Percentiles rank a stretch among this genome's conserved stretches.
Evolutionary conservation across 2,797 vertebrate species (phyloP).

Genomic region (Sebastes umbrosus): DNA sequence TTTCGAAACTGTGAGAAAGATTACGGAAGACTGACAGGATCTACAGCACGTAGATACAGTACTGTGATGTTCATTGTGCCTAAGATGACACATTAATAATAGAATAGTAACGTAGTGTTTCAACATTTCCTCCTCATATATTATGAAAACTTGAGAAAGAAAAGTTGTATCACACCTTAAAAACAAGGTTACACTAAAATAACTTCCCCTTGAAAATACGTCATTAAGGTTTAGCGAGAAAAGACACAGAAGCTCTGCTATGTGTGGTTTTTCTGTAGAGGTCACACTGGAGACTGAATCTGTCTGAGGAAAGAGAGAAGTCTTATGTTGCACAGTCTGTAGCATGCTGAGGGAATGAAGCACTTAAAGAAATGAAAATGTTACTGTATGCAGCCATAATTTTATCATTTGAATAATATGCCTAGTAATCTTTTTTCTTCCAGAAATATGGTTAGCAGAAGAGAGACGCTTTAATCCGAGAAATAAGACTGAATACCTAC

Average conservation of each 20-base stretch:
- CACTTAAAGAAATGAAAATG: slow-evolving; percentile 67
- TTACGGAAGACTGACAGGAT: background rate
- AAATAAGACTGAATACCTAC: slow-evolving; percentile 60
- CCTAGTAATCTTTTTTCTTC: slow-evolving; percentile 62
- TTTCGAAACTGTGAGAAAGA: slow-evolving; percentile 16
- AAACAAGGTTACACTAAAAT: slow-evolving; percentile 8
- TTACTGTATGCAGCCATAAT: slow-evolving; percentile 68
- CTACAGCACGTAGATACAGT: background rate
- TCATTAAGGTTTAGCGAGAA: background rate
- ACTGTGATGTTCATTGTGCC: slow-evolving; percentile 56
- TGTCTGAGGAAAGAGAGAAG: slow-evolving; percentile 9
- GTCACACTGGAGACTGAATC: slow-evolving; percentile 25
- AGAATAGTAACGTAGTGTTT: background rate
- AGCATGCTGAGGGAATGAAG: slow-evolving; percentile 69
- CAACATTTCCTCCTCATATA: background rate
- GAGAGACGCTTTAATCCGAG: slow-evolving; percentile 47
- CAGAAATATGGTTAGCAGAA: slow-evolving; percentile 33
- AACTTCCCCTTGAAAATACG: background rate
- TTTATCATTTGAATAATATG: slow-evolving; percentile 53
- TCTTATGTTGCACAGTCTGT: slow-evolving; percentile 62
- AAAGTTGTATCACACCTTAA: background rate
- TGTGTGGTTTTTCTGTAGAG: slow-evolving; percentile 16
- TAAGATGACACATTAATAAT: slow-evolving; percentile 17
- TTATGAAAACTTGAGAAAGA: background rate
- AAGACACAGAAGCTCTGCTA: background rate